Conservation (phyloP, 2,113 vertebrate species). For the Lepidiolamprologus cunningtoni region DNA sequence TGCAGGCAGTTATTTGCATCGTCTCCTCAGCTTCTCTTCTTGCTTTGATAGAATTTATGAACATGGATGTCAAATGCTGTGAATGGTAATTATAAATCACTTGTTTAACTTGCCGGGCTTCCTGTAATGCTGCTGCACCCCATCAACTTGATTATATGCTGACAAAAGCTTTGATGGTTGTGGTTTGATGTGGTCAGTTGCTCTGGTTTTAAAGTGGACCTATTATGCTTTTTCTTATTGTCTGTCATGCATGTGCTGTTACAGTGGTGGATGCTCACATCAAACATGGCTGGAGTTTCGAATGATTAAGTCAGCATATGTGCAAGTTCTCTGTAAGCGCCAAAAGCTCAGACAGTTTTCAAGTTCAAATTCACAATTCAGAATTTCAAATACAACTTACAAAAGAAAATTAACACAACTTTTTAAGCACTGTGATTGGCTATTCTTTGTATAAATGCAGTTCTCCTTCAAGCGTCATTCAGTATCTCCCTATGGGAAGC, state of each 20-base stretch:
- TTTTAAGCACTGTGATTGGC: background rate
- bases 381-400: background rate
- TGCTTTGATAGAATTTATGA: slow-evolving; percentile 1
- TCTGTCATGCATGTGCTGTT: background rate
- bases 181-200: background rate
- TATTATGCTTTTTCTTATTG: background rate
- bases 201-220: background rate
- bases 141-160: slow-evolving; percentile 34
- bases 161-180: background rate
- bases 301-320: background rate
- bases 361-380: background rate
- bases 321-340: background rate
- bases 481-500: background rate
- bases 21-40: background rate
- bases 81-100: slow-evolving; percentile 22
- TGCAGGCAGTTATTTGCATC: background rate
- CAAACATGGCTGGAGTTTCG: background rate
- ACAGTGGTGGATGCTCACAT: background rate
- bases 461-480: background rate
- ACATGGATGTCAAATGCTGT: background rate
- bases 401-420: background rate
- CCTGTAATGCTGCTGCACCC: background rate
- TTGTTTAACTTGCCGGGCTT: slow-evolving; percentile 12
- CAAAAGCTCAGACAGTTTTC: background rate
- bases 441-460: background rate